A percentile compares a stretch with the other conserved stretches of the same genome.
Conservation (phyloP, 2,113 vertebrate species). For the Gymnocephalus cernua region DNA sequence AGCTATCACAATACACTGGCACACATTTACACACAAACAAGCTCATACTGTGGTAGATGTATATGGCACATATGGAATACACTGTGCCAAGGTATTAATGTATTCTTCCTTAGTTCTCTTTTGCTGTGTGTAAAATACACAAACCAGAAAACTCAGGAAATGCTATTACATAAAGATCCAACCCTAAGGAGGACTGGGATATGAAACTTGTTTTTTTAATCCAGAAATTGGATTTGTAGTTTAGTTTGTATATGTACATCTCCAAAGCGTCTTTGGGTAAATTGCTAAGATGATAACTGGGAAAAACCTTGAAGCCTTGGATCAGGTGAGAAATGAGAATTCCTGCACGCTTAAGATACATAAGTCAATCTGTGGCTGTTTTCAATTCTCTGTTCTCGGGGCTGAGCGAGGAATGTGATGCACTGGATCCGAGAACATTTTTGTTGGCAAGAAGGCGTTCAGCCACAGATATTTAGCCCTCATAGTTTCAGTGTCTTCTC, state of each 20-base stretch:
- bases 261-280: slow-evolving; percentile 6
- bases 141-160: background rate
- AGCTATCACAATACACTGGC: background rate
- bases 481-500: slow-evolving; percentile 23
- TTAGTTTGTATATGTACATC: background rate
- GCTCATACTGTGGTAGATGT: background rate
- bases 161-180: background rate
- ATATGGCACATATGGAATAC: background rate
- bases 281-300: slow-evolving; percentile 23
- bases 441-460: slow-evolving; percentile 62
- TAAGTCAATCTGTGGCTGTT: slow-evolving; percentile 69
- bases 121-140: background rate
- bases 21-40: background rate
- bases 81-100: background rate
- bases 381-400: slow-evolving; percentile 69
- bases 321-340: slow-evolving; percentile 48
- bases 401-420: slow-evolving; percentile 64
- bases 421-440: slow-evolving; percentile 66
- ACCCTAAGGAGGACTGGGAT: background rate
- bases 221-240: background rate
- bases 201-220: slow-evolving; percentile 6
- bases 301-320: slow-evolving; percentile 17
- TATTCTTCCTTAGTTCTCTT: background rate
- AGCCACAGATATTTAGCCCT: slow-evolving; percentile 68
- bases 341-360: slow-evolving; percentile 60